phyloP scores from a whole-genome alignment of 53 echinoderm and acorn worm genomes.

The Hippasteria phrygiana region DNA sequence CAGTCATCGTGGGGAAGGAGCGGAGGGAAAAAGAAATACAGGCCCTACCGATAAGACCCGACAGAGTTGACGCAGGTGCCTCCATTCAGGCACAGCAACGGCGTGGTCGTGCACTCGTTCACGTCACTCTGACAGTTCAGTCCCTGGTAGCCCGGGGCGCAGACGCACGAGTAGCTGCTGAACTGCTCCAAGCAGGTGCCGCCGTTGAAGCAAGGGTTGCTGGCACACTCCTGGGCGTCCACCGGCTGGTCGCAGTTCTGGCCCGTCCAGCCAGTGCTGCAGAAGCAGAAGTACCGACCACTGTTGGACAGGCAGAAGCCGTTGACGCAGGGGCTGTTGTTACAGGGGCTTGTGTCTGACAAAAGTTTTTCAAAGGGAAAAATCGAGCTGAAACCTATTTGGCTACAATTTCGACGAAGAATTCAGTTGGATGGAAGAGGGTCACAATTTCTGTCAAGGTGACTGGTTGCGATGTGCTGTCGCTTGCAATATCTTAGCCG shows the following conservation, averaged over 20 bases:
- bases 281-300: slow-evolving; percentile 36
- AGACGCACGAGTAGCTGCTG: slow-evolving; percentile 56
- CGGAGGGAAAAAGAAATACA: too few species aligned
- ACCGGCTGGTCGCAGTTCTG: slow-evolving; percentile 59
- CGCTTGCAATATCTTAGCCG: too few species aligned
- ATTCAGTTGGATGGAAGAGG: too few species aligned
- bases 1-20: too few species aligned
- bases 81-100: slow-evolving; percentile 56
- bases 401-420: too few species aligned
- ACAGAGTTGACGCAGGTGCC: slow-evolving; percentile 59
- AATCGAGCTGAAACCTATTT: too few species aligned
- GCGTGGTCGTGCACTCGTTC: slow-evolving; percentile 37
- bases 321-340: slow-evolving; percentile 72
- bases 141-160: slow-evolving; percentile 50
- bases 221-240: slow-evolving; percentile 61
- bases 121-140: slow-evolving; percentile 38
- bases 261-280: slow-evolving; percentile 65
- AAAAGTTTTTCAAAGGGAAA: too few species aligned
- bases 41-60: slow-evolving; percentile 28
- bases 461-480: too few species aligned
- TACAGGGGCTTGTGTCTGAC: slow-evolving; percentile 77
- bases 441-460: too few species aligned
- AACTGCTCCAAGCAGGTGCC: slow-evolving; percentile 68
- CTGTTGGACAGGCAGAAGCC: slow-evolving; percentile 62
- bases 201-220: slow-evolving; percentile 67